These are phyloP conservation scores for Machimus rusticus DNA, from an alignment of 2,888 invertebrate genomes.

Conservation along the genomic window DNA sequence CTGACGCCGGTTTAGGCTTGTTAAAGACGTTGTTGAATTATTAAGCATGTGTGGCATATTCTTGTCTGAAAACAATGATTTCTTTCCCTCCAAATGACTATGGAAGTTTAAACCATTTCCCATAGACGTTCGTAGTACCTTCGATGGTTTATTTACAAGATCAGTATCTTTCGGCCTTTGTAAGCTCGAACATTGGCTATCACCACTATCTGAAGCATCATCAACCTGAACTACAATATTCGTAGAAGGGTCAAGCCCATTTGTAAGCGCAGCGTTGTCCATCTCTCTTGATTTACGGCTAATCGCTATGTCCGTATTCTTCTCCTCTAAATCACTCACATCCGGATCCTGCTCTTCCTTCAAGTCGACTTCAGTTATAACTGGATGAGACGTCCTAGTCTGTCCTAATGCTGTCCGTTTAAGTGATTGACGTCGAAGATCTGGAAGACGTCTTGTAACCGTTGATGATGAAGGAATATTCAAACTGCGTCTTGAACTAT, in stretches of 20 bases:
- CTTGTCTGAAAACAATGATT: slow-evolving; percentile 58
- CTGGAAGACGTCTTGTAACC: slow-evolving; percentile 49
- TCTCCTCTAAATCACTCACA: slow-evolving; percentile 45
- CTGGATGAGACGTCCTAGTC: slow-evolving; percentile 49
- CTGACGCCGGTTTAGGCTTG: slow-evolving; percentile 57
- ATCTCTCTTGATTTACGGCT: not conserved
- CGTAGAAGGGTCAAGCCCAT: slow-evolving; percentile 40
- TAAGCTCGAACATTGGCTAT: slow-evolving; percentile 50
- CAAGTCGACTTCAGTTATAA: slow-evolving; percentile 21
- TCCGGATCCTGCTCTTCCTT: slow-evolving; percentile 9
- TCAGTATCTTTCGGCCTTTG: slow-evolving; percentile 48
- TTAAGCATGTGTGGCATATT: slow-evolving; percentile 54
- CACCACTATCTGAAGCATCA: slow-evolving; percentile 55
- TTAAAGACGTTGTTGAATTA: slow-evolving; percentile 60
- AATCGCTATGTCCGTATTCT: slow-evolving; percentile 41
- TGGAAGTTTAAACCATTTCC: slow-evolving; percentile 57
- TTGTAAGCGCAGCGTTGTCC: slow-evolving; percentile 15
- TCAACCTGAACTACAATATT: slow-evolving; percentile 42
- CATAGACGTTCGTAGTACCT: slow-evolving; percentile 51
- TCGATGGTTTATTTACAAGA: slow-evolving; percentile 40
- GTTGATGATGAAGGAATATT: slow-evolving; percentile 54
- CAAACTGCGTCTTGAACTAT: slow-evolving; percentile 57
- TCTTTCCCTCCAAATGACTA: slow-evolving; percentile 59
- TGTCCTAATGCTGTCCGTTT: slow-evolving; percentile 28
- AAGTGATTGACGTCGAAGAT: slow-evolving; percentile 54